These are phyloP conservation scores for Semicossyphus pulcher DNA, from an alignment of 2,113 vertebrate species.

Conservation along the genomic window DNA sequence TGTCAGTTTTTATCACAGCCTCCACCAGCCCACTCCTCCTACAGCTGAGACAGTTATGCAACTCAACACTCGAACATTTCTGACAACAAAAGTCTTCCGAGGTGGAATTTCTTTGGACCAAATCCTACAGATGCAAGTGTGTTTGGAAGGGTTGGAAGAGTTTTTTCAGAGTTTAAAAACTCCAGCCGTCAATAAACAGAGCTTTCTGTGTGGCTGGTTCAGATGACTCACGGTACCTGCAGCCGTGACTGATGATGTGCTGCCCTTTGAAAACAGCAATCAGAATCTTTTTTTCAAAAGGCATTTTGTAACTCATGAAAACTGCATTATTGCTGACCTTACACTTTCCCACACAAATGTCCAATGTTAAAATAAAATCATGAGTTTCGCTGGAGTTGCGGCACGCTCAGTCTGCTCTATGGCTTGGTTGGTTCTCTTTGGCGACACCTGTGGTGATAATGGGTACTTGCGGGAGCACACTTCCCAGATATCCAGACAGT, in stretches of 20 bases:
- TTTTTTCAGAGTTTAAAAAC: neutral
- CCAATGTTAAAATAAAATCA: no score
- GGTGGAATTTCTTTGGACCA: neutral
- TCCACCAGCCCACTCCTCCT: slow-evolving; percentile 50
- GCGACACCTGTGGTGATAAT: no score
- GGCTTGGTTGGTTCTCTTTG: no score
- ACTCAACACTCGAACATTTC: slow-evolving; percentile 7
- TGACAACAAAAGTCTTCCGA: slow-evolving; percentile 6
- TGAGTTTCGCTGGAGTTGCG: no score
- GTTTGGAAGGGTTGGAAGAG: neutral
- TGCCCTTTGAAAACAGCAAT: neutral
- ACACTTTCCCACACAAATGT: no score
- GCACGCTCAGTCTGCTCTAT: no score
- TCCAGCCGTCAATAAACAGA: neutral
- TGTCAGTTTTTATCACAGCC: slow-evolving; percentile 36
- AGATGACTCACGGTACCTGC: neutral
- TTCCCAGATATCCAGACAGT: no score
- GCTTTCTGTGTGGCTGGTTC: neutral
- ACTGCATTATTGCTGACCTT: no score
- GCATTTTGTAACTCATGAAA: neutral
- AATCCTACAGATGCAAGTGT: no score
- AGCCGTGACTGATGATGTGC: slow-evolving; percentile 21
- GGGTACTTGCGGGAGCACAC: no score
- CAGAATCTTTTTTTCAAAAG: neutral
- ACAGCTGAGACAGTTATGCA: slow-evolving; percentile 48